Base-by-base conservation (phyloP, 2,888 invertebrate species). In the Tenthredo scrophulariae region DNA sequence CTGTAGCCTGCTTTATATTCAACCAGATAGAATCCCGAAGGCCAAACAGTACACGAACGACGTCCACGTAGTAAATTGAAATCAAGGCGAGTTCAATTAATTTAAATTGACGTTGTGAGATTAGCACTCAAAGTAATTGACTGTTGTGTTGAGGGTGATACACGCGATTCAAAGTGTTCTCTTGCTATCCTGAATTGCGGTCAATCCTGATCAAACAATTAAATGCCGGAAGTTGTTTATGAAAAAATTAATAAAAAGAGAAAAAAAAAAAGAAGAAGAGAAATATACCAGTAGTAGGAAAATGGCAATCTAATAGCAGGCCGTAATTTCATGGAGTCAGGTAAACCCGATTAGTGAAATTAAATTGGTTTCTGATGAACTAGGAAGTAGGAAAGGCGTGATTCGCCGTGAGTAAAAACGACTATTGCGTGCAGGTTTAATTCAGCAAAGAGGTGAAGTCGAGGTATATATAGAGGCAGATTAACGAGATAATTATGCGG, bases 51-150 rank as follows among this genome's bases (percentile, higher is more conserved):
- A 29, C 18, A 54, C 54, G 18, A 54, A 10, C 77, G 77, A 54
- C 46, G 46, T 29, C 26, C 54, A 77, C 77, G 77, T 33, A 29
- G 77, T 40, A 9, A 77, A 54, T 77, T 77, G 50, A 77, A 50
- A 54, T 77, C 77, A 77, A 77, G 77, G 77, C 33, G 50, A 54
- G 54, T 50, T 77, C 77, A 77, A 77, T 77, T 77, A 50, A 46
- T 77, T 77, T 33, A 26, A 77, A 77, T 77, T 77, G 77, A 46
- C 77, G 26, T 33, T 50, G 77, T 77, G 77, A 77, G 77, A 77
- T 77, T 77, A 77, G 54, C 54, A 77, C 77, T 77, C 54, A n/a
- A 15, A 54, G 77, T 77, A 77, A 77, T 77, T 50, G 54, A 77
- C 33, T 54, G 50, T 54, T 46, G 54, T 54, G 50, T 54, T 29